These are phyloP conservation scores for Parauchenoglanis punctatus DNA, from an alignment of 2,797 vertebrate species.

Conservation along the genomic window DNA sequence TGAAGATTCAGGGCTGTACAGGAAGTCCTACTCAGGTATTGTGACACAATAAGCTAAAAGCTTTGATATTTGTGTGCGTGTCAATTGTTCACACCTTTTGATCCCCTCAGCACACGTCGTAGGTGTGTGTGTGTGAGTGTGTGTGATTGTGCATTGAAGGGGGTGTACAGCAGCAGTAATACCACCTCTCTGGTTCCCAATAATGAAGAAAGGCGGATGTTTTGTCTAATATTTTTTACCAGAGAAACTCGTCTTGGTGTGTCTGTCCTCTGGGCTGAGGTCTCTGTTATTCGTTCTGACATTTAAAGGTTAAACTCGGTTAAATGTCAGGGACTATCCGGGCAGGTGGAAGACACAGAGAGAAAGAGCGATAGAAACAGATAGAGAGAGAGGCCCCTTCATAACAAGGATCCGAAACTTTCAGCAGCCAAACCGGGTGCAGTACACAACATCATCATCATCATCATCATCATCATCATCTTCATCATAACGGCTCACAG, in stretches of 20 bases:
- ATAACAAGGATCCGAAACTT: slow-evolving; percentile 71
- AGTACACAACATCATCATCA: slow-evolving; percentile 6
- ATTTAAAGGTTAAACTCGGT: slow-evolving; percentile 76
- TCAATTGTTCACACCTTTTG: background rate
- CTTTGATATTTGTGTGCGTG: background rate
- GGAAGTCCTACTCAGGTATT: background rate
- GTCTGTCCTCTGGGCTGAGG: slow-evolving; percentile 61
- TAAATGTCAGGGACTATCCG: slow-evolving; percentile 77
- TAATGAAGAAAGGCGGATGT: slow-evolving; percentile 51
- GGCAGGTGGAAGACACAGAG: slow-evolving; percentile 60
- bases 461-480: background rate
- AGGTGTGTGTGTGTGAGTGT: background rate
- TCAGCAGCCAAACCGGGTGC: slow-evolving; percentile 63
- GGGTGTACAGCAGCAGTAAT: background rate
- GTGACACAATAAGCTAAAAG: background rate
- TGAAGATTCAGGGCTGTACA: background rate
- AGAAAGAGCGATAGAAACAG: slow-evolving; percentile 30
- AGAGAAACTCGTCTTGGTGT: slow-evolving; percentile 63
- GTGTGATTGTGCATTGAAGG: background rate
- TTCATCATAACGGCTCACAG: slow-evolving; percentile 29
- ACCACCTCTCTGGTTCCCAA: slow-evolving; percentile 32
- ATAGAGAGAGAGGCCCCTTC: slow-evolving; percentile 65
- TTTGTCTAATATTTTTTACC: slow-evolving; percentile 56
- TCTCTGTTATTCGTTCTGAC: slow-evolving; percentile 74
- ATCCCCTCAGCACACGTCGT: background rate